phyloP scores from a whole-genome alignment of 1,140 invertebrate genomes.

The Acromyrmex charruanus region DNA sequence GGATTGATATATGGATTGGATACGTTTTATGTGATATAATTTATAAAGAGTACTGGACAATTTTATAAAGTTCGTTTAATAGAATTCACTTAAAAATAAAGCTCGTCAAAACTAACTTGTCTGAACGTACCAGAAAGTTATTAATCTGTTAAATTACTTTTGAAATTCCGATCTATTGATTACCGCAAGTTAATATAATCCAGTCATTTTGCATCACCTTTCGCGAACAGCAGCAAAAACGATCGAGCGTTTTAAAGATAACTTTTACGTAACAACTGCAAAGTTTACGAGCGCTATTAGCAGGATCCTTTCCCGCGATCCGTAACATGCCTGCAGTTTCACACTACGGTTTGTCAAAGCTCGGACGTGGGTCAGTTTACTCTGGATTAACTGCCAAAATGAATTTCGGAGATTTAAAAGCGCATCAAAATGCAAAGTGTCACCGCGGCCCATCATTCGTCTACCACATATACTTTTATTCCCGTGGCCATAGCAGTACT shows the following conservation, averaged over 20 bases:
- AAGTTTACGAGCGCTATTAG: slow-evolving; percentile 45
- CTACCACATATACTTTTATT: slow-evolving; percentile 12
- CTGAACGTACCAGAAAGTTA: not conserved
- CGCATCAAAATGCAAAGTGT: slow-evolving; percentile 66
- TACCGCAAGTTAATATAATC: slow-evolving; percentile 15
- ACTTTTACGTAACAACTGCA: slow-evolving; percentile 10
- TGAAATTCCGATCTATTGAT: slow-evolving; percentile 16
- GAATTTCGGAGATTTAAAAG: slow-evolving; percentile 68
- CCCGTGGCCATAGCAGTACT: not conserved
- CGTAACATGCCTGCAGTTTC: slow-evolving; percentile 30
- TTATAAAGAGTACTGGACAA: not conserved
- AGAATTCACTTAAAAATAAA: slow-evolving; percentile 1
- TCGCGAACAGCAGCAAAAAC: not conserved
- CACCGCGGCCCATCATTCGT: slow-evolving; percentile 6
- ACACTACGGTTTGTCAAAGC: slow-evolving; percentile 54
- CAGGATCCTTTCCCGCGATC: not conserved
- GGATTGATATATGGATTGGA: too few species aligned
- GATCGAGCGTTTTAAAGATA: not conserved
- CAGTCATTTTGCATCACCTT: slow-evolving; percentile 29
- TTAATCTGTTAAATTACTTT: slow-evolving; percentile 33
- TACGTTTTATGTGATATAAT: not conserved
- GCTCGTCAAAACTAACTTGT: not conserved
- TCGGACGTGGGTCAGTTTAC: slow-evolving; percentile 34
- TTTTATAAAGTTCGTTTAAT: not conserved
- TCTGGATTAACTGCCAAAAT: slow-evolving; percentile 53